Evolutionary conservation across 2,797 vertebrate genomes (phyloP).

Genomic region (Hafferia zeledoni): DNA sequence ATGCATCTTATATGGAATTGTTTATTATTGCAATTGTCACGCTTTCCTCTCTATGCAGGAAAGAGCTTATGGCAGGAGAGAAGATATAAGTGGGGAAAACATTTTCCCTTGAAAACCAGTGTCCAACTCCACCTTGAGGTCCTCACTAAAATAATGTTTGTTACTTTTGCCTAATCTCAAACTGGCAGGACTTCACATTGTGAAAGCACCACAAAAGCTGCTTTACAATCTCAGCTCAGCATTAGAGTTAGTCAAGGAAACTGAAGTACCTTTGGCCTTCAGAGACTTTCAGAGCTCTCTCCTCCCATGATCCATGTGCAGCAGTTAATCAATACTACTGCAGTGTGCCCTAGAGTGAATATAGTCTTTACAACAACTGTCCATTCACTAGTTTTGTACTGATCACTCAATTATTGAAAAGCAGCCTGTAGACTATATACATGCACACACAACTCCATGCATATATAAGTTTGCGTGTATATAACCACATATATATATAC

Average conservation of each 20-base stretch:
- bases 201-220: neutral
- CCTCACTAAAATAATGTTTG: neutral
- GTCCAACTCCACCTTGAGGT: neutral
- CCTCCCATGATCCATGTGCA: neutral
- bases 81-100: neutral
- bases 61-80: neutral
- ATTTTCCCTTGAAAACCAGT: neutral
- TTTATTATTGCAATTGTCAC: neutral
- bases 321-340: neutral
- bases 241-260: neutral
- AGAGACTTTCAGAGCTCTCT: neutral
- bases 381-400: neutral
- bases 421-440: neutral
- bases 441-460: neutral
- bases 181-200: neutral
- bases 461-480: accelerated
- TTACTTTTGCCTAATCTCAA: neutral
- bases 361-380: neutral
- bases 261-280: neutral
- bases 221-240: neutral
- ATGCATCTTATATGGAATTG: neutral
- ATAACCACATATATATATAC: too few species aligned
- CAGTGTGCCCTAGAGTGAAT: neutral
- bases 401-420: neutral
- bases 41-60: neutral